Evolutionary conservation across 1,140 invertebrate species (phyloP).

Genomic region (Scaptomyza pallida): DNA sequence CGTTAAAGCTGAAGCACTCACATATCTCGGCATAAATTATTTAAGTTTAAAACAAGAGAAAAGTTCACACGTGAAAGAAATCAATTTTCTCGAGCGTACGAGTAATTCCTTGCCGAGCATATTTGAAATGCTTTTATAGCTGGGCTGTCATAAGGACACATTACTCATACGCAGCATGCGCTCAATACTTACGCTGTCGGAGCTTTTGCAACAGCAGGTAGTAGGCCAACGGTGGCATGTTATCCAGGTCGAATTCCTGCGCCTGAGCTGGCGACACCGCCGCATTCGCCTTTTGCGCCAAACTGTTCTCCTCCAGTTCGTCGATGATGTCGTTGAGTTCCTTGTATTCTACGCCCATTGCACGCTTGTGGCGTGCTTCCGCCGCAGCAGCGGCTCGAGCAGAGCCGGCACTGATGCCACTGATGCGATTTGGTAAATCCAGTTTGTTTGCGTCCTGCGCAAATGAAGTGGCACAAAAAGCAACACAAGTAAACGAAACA

Average conservation of each 20-base stretch:
- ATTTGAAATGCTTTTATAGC: slow-evolving; percentile 9
- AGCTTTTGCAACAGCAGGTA: slow-evolving; percentile 77
- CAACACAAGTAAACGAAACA: slow-evolving; percentile 15
- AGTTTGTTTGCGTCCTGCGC: slow-evolving; percentile 73
- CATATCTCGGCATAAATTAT: neutral
- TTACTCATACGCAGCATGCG: slow-evolving; percentile 53
- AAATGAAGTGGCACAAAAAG: slow-evolving; percentile 65
- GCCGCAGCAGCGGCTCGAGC: slow-evolving; percentile 25
- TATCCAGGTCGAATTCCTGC: slow-evolving; percentile 77
- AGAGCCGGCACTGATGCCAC: slow-evolving; percentile 24
- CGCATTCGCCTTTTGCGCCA: slow-evolving; percentile 54
- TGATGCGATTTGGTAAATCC: slow-evolving; percentile 77
- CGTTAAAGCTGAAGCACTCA: neutral
- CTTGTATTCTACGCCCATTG: slow-evolving; percentile 75
- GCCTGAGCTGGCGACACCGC: slow-evolving; percentile 37
- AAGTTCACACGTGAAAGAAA: slow-evolving; percentile 1
- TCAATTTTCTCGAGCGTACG: slow-evolving; percentile 13
- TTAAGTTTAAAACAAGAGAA: neutral
- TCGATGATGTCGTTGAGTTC: slow-evolving; percentile 78
- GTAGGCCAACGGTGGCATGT: slow-evolving; percentile 75
- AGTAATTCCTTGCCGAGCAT: slow-evolving; percentile 10
- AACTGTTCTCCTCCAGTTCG: slow-evolving; percentile 73
- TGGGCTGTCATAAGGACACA: slow-evolving; percentile 19
- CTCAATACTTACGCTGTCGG: slow-evolving; percentile 64
- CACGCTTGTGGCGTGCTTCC: slow-evolving; percentile 70